Evolutionary conservation across 1,140 invertebrate genomes (phyloP), one percentile per base, ranked within the genome.

Genomic region (Octopus sinensis): DNA sequence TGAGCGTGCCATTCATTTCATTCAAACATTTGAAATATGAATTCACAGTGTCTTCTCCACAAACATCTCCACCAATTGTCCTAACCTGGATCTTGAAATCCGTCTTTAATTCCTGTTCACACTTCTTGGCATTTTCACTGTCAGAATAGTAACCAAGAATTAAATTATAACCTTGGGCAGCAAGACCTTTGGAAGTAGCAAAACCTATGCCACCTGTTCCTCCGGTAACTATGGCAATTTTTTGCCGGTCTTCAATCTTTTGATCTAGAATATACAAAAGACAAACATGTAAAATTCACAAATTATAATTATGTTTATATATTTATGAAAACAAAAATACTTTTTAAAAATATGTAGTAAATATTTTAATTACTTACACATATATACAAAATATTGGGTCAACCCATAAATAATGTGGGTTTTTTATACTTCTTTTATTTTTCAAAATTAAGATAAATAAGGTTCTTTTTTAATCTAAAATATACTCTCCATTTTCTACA

Each of bases 161-260:
- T 13, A 77, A 53, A 17, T 77, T 51, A 51, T 23, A 77, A 17
- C 76, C 76, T 43, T 77, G 76, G 9, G 30, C 13, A 51, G 76
- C 76, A 6, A 77, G 23, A 51, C 52, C 76, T 6, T 51, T 12
- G 17, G 76, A 51, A 5, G 43, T 77, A 13, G 43, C 76, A 13
- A 77, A 53, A 53, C 76, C 76, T 6, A 77, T 77, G 7, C 76
- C 76, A 17, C 76, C 52, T 77, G 76, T 77, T 23, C 76, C 76
- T 17, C 76, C 76, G 1, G 76, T 77, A 13, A 77, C 76, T 17
- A 77, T 77, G n/a, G 76, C 76, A 5, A 77, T 51, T 51, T 77
- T 77, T 77, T 73, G 7, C 30, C 30, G 30, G 30, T 43, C 30
- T 43, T 43, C 30, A 43, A 3, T 43, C 30, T 43, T 43, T 43